phyloP scores from a whole-genome alignment of 2,797 vertebrate species.

The Bucorvus abyssinicus region DNA sequence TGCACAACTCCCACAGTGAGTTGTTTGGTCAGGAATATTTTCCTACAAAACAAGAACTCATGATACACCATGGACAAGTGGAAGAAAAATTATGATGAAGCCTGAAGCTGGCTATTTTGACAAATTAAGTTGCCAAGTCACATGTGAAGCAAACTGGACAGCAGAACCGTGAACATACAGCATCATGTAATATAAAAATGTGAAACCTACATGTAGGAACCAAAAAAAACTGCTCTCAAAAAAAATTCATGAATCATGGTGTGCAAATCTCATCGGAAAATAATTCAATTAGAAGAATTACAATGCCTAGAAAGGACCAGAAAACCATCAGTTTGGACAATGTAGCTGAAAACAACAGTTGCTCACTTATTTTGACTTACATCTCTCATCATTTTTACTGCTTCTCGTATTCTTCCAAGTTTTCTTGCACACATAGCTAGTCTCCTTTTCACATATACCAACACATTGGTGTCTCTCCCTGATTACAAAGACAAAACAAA shows the following conservation, averaged over 20 bases:
- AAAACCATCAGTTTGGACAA: background rate
- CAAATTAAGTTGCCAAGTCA: background rate
- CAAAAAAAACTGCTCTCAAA: background rate
- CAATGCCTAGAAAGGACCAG: background rate
- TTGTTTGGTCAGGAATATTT: background rate
- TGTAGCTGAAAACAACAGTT: background rate
- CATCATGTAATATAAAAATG: background rate
- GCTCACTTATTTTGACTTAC: conserved; percentile 79
- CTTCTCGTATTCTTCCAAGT: conserved; percentile 94
- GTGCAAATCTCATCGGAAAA: background rate
- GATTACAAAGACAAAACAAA: conserved; percentile 41
- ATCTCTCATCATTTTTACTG: conserved; percentile 99
- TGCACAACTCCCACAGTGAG: background rate
- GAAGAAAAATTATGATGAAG: background rate
- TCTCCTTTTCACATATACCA: conserved; percentile 96
- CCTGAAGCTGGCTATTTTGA: background rate
- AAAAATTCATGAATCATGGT: background rate
- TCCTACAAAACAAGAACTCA: background rate
- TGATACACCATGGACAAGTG: background rate
- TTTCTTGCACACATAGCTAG: conserved; percentile 98
- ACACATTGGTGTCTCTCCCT: conserved; percentile 96
- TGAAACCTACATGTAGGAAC: background rate
- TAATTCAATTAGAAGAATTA: background rate
- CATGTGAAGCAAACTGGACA: background rate
- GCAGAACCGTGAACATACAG: background rate